Evolutionary conservation across 2,797 vertebrate species (phyloP), one percentile per base, ranked within the genome.

Genomic region (Nyctalus aviator): DNA sequence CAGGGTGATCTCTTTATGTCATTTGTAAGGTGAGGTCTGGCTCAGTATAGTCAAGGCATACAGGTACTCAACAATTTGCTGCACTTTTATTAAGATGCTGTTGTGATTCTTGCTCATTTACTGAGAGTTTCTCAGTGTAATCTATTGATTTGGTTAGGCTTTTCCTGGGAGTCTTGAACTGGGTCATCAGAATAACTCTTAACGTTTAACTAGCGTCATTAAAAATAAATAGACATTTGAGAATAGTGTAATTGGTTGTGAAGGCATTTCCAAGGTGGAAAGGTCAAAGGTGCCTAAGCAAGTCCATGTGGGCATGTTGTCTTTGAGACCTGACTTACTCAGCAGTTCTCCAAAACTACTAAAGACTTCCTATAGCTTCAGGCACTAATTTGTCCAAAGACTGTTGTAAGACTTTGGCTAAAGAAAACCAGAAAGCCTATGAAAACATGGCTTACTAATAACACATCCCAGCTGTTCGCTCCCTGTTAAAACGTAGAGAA

Each of bases 301-400:
- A 95, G 93, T 96, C 96, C 95, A 79, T 73, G 41, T 48, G 94
- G 95, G 93, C 84, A 12, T 0, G 0, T 88, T 0, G 0, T 91
- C 92, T 90, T 2, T 17, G 93, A 96, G 93, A 97, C 87, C 55
- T 55, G 66, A 90, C 96, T 97, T 97, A 98, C 96, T 98, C 98
- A 98, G 97, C 98, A 98, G 44, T 97, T 98, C 95, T 97, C 72
- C 85, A 90, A 68, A 0, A 0, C 62, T 41, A 59, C 97, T 97
- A 92, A 97, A 98, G 86, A 98, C 96, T 98, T 98, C 97, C 97
- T 97, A 94, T 97, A 96, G 96, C 97, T 98, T 97, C 95, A 97
- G 98, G 97, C 97, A 98, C 93, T 97, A 97, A 98, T 98, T 98
- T 98, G 97, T 97, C 96, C 92, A 17, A 98, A 98, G 97, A 96